A percentile compares a stretch with the other conserved stretches of the same genome.
These are phyloP conservation scores for Formica selysi DNA, from an alignment of 1,140 invertebrate species.

Conservation along the genomic window DNA sequence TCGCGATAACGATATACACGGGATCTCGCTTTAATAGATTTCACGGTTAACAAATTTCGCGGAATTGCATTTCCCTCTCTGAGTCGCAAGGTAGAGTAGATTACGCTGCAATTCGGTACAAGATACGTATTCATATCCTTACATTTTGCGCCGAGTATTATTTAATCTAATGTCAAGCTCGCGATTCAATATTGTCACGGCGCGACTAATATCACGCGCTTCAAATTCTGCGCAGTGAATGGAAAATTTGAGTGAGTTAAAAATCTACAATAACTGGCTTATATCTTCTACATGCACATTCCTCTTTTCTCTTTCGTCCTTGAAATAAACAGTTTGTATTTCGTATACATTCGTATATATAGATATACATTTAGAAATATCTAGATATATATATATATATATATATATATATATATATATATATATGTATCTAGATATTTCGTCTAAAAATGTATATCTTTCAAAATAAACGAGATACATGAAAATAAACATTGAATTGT, in stretches of 20 bases:
- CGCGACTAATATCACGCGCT: not conserved
- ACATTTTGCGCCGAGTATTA: conserved; percentile 22
- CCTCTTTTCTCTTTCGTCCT: not conserved
- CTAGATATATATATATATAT: too few species aligned
- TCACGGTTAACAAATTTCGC: conserved; percentile 42
- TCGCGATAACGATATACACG: not conserved
- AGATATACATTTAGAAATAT: too few species aligned
- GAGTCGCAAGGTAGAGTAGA: conserved; percentile 1
- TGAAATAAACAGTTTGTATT: conserved; percentile 4
- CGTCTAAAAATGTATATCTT: not conserved
- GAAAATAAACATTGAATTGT: conserved; percentile 4
- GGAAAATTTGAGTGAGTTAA: not conserved
- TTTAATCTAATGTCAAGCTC: conserved; percentile 15
- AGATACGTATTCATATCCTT: not conserved
- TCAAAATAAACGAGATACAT: not conserved
- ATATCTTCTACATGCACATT: not conserved
- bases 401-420: too few species aligned
- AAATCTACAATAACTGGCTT: too few species aligned
- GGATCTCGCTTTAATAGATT: conserved; percentile 46
- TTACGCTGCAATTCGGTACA: conserved; percentile 19
- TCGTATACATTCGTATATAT: too few species aligned
- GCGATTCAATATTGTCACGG: not conserved
- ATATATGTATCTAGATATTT: too few species aligned
- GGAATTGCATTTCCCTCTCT: not conserved
- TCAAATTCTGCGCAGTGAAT: not conserved